Base-by-base conservation (phyloP, 2,797 vertebrate species). In the Mastacembelus armatus region DNA sequence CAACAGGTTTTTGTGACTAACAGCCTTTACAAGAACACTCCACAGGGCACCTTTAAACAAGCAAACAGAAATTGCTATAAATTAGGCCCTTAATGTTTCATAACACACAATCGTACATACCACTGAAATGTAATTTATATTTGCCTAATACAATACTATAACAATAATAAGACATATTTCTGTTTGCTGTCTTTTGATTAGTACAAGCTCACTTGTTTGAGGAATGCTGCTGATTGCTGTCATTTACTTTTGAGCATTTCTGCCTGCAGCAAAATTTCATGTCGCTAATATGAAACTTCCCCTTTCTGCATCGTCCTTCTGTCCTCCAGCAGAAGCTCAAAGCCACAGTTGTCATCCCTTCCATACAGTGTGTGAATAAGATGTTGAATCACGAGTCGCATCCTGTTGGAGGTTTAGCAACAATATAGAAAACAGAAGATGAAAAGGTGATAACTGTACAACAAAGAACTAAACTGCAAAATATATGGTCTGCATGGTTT, bases 301-400 rank as follows among this genome's bases (percentile, higher is more conserved):
- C 8, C 22, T 66, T 45, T 66, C 61, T 8, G 51, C 26, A 1
- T 61, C 39, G 0, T 68, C 66, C 51, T 65, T 49, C 72, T 67
- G 73, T 79, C 59, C 58, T 78, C 45, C 78, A 77, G 75, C 72
- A 69, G 70, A 61, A 71, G 62, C 67, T 62, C 60, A 54, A 49
- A 71, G 72, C 66, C 55, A 35, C 70, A 69, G 50, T 58, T 42
- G 73, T 79, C 73, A 85, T 56, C 40, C 14, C 56, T 74, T 78
- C 58, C 33, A 49, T 64, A 38, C 57, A 56, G 57, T 22, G 45
- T 63, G 49, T 69, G 54, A 77, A 82, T 71, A 69, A 81, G 67
- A 75, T 43, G 61, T 58, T 84, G 74, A 86, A 72, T 85, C 74
- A 79, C 24, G 55, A 27, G 26, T 21, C 51, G 50, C 66, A 38